These are phyloP conservation scores for Anthoscopus minutus DNA, from an alignment of 2,113 vertebrate species.

Conservation along the genomic window DNA sequence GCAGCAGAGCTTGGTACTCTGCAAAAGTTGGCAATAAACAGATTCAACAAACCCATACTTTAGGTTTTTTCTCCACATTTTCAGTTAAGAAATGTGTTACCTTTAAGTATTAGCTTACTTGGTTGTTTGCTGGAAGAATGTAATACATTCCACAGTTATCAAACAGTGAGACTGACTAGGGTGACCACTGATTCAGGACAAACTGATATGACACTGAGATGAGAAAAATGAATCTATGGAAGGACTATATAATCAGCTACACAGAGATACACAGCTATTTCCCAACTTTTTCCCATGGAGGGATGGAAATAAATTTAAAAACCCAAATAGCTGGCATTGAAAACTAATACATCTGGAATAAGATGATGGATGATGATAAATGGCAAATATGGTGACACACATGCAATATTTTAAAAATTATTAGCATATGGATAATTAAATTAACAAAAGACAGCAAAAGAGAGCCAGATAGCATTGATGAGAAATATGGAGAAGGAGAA, in stretches of 20 bases:
- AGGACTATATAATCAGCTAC: neutral
- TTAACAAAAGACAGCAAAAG: neutral
- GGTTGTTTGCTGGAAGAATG: neutral
- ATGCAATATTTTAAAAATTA: neutral
- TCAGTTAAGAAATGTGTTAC: neutral
- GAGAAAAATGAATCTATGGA: neutral
- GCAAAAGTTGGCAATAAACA: neutral
- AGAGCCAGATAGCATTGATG: neutral
- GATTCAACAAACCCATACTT: neutral
- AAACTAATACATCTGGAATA: neutral
- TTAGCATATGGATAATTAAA: neutral
- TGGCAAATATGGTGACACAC: neutral
- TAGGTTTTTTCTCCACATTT: neutral
- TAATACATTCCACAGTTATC: neutral
- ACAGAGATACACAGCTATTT: neutral
- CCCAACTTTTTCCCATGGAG: neutral
- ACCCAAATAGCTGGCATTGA: rapidly evolving
- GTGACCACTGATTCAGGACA: neutral
- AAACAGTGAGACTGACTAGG: neutral
- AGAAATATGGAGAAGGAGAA: neutral
- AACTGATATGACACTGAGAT: neutral
- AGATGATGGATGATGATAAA: neutral
- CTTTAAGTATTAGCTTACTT: neutral
- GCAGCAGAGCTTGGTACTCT: neutral
- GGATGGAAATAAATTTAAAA: neutral